Conservation (phyloP, 2,113 vertebrate species). For the Phrynocephalus versicolor region DNA sequence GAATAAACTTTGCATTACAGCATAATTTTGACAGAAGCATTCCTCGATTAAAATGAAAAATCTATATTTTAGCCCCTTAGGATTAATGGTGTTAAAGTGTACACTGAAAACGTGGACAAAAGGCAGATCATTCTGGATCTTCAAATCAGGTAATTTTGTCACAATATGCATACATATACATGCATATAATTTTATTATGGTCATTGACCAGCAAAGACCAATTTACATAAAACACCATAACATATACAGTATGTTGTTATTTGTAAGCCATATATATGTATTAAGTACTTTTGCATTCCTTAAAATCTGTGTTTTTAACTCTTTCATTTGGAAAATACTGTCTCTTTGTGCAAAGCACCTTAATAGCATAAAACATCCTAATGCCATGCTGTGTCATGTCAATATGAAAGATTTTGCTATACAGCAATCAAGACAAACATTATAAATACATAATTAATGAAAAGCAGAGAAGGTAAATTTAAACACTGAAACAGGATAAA, state of each 20-base stretch:
- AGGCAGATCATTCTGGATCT: constrained; percentile 97
- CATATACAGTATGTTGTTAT: too few species aligned
- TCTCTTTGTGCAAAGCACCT: neutral
- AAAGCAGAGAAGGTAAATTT: too few species aligned
- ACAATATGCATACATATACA: constrained; percentile 16
- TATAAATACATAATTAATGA: too few species aligned
- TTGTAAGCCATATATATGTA: too few species aligned
- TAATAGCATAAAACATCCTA: neutral
- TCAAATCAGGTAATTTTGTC: constrained; percentile 89
- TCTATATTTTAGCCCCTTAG: constrained; percentile 84
- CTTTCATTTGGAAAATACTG: neutral
- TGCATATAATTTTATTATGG: too few species aligned
- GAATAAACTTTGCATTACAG: neutral
- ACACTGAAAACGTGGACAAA: constrained; percentile 98
- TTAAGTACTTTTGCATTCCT: neutral
- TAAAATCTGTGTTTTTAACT: neutral
- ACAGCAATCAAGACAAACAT: neutral
- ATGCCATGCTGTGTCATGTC: neutral
- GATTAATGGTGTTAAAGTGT: constrained; percentile 96
- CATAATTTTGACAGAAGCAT: constrained; percentile 2
- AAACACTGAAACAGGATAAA: neutral
- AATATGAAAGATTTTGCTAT: neutral
- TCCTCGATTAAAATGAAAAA: neutral
- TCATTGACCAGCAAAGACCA: too few species aligned
- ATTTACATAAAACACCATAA: too few species aligned